A percentile compares a stretch with the other conserved stretches of the same genome.
phyloP scores from a whole-genome alignment of 1,140 invertebrate genomes.

The Monomorium pharaonis region DNA sequence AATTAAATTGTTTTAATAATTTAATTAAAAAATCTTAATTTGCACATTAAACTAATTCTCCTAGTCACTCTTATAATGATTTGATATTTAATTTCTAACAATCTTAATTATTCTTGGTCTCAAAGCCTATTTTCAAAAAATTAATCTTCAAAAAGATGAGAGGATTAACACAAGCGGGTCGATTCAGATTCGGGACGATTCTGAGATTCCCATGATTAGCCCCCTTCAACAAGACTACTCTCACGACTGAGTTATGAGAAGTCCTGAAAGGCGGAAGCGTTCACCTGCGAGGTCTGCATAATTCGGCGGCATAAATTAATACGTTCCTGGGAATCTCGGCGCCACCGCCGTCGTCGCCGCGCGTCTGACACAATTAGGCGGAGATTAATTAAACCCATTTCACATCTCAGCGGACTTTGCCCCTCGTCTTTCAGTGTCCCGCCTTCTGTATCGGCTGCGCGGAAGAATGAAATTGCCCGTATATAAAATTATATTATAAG shows the following conservation, averaged over 20 bases:
- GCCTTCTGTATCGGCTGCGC: background rate
- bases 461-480: slow-evolving; percentile 21
- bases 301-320: slow-evolving; percentile 84
- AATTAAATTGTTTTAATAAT: too few species aligned
- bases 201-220: slow-evolving; percentile 37
- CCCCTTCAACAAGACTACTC: slow-evolving; percentile 25
- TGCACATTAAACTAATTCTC: background rate
- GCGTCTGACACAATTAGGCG: slow-evolving; percentile 82
- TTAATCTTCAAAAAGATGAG: background rate
- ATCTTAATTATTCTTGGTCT: background rate
- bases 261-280: slow-evolving; percentile 70
- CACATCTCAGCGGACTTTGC: slow-evolving; percentile 78
- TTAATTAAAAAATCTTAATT: background rate
- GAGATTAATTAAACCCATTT: slow-evolving; percentile 85
- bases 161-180: background rate
- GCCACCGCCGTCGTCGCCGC: slow-evolving; percentile 50
- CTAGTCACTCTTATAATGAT: background rate
- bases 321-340: slow-evolving; percentile 80
- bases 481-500: slow-evolving; percentile 23
- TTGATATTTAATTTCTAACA: background rate
- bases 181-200: background rate
- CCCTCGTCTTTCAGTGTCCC: slow-evolving; percentile 39
- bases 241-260: slow-evolving; percentile 57
- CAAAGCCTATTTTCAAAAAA: background rate
- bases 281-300: slow-evolving; percentile 80